Base-by-base conservation (phyloP, 2,797 vertebrate species). In the Momotus momota region DNA sequence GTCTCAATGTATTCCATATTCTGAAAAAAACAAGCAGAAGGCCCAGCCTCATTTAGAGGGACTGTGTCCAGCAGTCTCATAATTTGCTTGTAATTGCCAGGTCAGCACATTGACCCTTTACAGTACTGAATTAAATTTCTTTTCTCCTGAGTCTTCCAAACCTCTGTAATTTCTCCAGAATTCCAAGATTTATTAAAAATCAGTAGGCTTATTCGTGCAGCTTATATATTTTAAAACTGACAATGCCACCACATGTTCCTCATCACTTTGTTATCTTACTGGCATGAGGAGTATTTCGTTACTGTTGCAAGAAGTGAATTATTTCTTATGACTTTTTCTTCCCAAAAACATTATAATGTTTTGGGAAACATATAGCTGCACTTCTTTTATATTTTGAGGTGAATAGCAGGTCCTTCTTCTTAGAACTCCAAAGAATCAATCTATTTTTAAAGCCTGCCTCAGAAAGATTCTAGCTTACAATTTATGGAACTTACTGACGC, bases 111-210 rank as follows among this genome's bases (percentile, higher is more conserved):
- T 43, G 52, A 60, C 45, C 75, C 49, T 78, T 88, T 57, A 67
- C 46, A 74, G 38, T 23, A 52, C 54, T 79, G 73, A 86, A 90
- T 72, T 90, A 74, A 94, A 69, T 72, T 86, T 54, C 38, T 92
- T 93, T 85, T 75, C 90, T 92, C 77, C 61, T 7, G 65, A 88
- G 92, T 64, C 81, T 88, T 58, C 40, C 73, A 95, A 79, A 93
- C 73, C 58, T 86, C 88, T 90, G 90, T 73, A 94, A 95, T 92
- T 93, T 90, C 77, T 80, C 41, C 61, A 71, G 80, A 94, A 86
- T 92, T 93, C 78, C 67, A 86, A 61, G 73, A 90, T 95, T 90
- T 96, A 93, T 95, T 93, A 91, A 95, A 95, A 94, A 84, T 62
- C 86, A 73, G 83, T 81, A 86, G 62, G 73, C 74, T 92, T 93